phyloP scores from a whole-genome alignment of 2,797 vertebrate genomes.

The Aselliscus stoliczkanus region DNA sequence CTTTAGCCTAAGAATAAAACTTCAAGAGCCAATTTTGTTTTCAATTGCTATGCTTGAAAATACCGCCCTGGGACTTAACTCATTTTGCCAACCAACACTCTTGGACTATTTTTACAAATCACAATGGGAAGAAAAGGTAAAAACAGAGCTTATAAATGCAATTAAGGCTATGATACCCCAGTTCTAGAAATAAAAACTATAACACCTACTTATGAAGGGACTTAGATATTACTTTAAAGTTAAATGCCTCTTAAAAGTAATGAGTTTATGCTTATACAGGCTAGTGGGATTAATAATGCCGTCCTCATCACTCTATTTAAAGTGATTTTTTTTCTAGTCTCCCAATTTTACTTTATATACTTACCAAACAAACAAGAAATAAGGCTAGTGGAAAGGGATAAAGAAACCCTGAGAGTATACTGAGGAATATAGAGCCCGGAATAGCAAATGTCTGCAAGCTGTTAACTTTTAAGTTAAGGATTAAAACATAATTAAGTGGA shows the following conservation, averaged over 20 bases:
- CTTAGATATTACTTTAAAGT: neutral
- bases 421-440: slow-evolving; percentile 99
- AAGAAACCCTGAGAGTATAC: slow-evolving; percentile 98
- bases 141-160: neutral
- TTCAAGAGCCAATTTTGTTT: neutral
- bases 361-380: slow-evolving; percentile 98
- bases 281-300: neutral
- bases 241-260: neutral
- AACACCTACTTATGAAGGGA: neutral
- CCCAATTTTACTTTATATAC: slow-evolving; percentile 74
- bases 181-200: neutral
- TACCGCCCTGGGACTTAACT: neutral
- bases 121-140: slow-evolving; percentile 14
- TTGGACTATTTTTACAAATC: neutral
- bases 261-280: neutral
- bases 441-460: slow-evolving; percentile 99
- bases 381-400: slow-evolving; percentile 97
- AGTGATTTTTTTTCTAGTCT: neutral
- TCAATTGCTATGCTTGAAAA: neutral
- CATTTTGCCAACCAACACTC: neutral
- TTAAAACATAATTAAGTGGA: slow-evolving; percentile 55
- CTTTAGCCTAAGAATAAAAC: slow-evolving; percentile 35
- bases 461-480: slow-evolving; percentile 83
- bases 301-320: neutral
- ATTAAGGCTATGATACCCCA: neutral